phyloP scores from a whole-genome alignment of 2,888 invertebrate genomes.

The Philereme transversata region DNA sequence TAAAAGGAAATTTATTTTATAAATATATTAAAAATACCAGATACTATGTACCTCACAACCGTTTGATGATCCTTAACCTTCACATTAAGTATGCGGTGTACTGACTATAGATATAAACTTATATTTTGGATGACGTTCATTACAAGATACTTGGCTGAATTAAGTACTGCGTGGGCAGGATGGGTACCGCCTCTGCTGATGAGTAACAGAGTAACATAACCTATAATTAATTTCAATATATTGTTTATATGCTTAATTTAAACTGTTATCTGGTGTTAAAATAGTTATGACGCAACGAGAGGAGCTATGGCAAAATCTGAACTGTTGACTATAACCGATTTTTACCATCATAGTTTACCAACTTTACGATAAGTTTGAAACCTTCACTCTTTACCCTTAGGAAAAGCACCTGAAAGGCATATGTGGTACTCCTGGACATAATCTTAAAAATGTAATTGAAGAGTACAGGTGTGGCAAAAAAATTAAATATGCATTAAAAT shows the following conservation, averaged over 20 bases:
- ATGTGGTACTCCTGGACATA: too few relatives aligned
- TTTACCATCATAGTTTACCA: too few relatives aligned
- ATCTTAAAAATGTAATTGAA: too few relatives aligned
- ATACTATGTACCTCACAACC: too few relatives aligned
- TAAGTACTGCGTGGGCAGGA: constrained; percentile 34
- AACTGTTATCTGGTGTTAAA: neutral
- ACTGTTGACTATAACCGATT: too few relatives aligned
- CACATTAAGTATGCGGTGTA: neutral
- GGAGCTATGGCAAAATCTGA: constrained; percentile 1
- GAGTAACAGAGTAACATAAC: constrained; percentile 34
- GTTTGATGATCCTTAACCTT: neutral
- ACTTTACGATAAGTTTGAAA: too few relatives aligned
- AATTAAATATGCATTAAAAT: too few relatives aligned
- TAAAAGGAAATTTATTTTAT: too few relatives aligned
- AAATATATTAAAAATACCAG: too few relatives aligned
- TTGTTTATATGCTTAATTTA: constrained; percentile 22
- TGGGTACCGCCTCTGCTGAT: constrained; percentile 37
- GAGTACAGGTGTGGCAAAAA: too few relatives aligned
- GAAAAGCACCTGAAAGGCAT: too few relatives aligned
- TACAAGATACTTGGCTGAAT: constrained; percentile 17
- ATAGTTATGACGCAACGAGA: neutral
- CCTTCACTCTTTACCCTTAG: too few relatives aligned
- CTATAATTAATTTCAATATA: constrained; percentile 35
- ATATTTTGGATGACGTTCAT: constrained; percentile 14
- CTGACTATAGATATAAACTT: neutral